Conservation (phyloP, 2,797 vertebrate genomes). For the Falco naumanni region DNA sequence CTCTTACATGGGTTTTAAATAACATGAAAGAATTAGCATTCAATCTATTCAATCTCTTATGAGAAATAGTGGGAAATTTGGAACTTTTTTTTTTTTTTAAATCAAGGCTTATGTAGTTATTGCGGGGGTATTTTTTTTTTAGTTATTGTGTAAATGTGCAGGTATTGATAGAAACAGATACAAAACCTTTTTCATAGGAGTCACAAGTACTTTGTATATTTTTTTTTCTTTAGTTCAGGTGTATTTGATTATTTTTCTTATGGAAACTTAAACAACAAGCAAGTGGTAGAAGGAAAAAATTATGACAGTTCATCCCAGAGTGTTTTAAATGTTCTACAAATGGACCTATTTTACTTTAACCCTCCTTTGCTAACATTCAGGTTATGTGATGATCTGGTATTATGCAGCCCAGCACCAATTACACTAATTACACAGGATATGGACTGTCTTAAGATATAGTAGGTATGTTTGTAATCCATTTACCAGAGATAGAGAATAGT, state of each 20-base stretch:
- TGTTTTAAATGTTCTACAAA: neutral
- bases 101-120: neutral
- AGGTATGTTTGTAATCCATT: neutral
- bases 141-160: neutral
- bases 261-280: neutral
- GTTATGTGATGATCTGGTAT: neutral
- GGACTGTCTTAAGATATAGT: neutral
- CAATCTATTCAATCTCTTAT: neutral
- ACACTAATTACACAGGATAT: neutral
- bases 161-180: neutral
- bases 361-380: neutral
- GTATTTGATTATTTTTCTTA: neutral
- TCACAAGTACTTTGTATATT: neutral
- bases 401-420: neutral
- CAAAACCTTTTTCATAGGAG: neutral
- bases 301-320: neutral
- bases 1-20: neutral
- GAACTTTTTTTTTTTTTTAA: neutral
- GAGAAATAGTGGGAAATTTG: neutral
- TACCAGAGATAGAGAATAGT: neutral
- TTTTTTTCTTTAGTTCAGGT: neutral
- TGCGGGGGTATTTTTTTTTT: neutral
- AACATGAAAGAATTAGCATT: neutral
- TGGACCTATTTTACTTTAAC: neutral
- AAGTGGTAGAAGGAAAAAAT: neutral